Evolutionary conservation across 2,888 invertebrate genomes (phyloP), one percentile per base, ranked within the genome.

Genomic region (Cryptus viduatorius): DNA sequence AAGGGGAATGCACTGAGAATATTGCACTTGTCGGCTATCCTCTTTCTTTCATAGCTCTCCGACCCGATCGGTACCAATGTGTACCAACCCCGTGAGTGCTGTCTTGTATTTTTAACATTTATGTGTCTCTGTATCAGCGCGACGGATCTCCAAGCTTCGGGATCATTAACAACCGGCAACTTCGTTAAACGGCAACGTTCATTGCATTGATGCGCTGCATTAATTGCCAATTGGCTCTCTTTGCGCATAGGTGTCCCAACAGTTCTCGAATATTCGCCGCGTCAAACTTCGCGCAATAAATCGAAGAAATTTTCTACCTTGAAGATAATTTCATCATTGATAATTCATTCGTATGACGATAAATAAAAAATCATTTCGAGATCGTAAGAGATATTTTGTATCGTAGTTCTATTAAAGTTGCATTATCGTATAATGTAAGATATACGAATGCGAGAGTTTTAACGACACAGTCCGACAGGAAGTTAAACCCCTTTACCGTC

Each of bases 1-100:
- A 78, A 69, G 87, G 88, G 88, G 87, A 88, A 88, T 86, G 87
- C 89, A 88, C 91, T 90, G 90, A 90, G 67, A 83, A 76, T 71
- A 44, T 64, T 79, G 72, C 64, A 14, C 37, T 46, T 72, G 56
- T 68, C 59, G 73, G 24, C 68, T 29, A n/a, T 79, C 59, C 68
- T 67, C 29, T 46, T 56, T 65, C 67, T 50, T 75, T 50, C 16
- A n/a, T 67, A 19, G 53, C 24, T 56, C 67, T 67, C 29, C 24
- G 48, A 48, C 50, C 4, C 19, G 71, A 29, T 72, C 72, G 53
- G 78, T 68, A 44, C 79, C 79, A 73, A 67, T 86, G 89, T 88
- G 89, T 89, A 90, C 88, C 89, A 88, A 90, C 89, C 89, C 88
- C 82, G 83, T 80, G 53, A 46, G 69, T 76, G 50, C 59, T 29